phyloP scores from a whole-genome alignment of 2,797 vertebrate genomes.

The Diglossa cyanea region DNA sequence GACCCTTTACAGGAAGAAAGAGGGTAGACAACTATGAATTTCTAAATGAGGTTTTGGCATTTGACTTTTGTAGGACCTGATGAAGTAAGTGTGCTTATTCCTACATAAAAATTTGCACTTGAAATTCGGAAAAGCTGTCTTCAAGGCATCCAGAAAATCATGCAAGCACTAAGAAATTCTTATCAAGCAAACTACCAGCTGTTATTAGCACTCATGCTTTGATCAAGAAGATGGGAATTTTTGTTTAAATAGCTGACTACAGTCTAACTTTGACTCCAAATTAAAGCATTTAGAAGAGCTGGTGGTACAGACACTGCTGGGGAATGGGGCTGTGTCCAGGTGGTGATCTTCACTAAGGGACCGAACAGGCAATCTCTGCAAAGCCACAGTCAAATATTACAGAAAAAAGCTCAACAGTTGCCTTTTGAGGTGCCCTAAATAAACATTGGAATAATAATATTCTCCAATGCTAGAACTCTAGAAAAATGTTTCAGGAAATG shows the following conservation, averaged over 20 bases:
- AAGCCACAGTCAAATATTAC: background rate
- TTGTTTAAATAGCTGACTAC: background rate
- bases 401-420: background rate
- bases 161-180: background rate
- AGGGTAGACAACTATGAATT: background rate
- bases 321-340: background rate
- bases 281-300: background rate
- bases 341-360: background rate
- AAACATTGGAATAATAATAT: background rate
- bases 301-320: background rate
- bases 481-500: background rate
- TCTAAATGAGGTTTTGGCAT: background rate
- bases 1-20: background rate
- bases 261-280: background rate
- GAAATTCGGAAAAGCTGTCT: background rate
- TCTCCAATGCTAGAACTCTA: background rate
- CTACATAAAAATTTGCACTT: background rate
- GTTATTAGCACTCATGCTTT: background rate
- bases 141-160: background rate
- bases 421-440: background rate
- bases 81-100: background rate
- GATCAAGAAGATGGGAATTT: background rate
- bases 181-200: background rate
- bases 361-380: background rate
- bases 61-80: background rate